phyloP scores from a whole-genome alignment of 2,888 invertebrate genomes.

The Hetaerina titia region DNA sequence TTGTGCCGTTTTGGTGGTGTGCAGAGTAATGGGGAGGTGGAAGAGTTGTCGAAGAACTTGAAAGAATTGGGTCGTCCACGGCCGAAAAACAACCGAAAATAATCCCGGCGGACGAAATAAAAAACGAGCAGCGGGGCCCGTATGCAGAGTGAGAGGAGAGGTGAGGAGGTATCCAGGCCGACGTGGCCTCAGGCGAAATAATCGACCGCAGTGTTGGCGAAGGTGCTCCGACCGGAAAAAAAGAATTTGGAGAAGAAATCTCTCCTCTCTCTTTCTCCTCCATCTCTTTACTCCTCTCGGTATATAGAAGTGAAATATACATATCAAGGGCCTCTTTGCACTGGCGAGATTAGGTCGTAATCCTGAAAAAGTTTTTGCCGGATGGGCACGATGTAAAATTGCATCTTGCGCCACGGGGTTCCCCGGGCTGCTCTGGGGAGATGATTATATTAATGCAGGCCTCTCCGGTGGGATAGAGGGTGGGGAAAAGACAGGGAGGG shows the following conservation, averaged over 20 bases:
- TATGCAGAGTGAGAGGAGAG: not conserved
- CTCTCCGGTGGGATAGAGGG: not conserved
- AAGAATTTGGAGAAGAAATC: not conserved
- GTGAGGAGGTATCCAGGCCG: slow-evolving; percentile 4
- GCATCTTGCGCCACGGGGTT: not conserved
- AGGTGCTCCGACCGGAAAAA: not conserved
- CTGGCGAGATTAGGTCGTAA: not conserved
- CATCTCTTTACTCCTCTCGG: no score
- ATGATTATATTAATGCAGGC: not conserved
- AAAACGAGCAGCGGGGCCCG: slow-evolving; percentile 17
- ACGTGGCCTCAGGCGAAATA: not conserved
- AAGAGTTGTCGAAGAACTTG: slow-evolving; percentile 13
- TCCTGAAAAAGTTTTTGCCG: not conserved
- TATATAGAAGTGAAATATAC: not conserved
- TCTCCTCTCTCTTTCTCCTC: not conserved
- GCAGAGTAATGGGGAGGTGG: not conserved
- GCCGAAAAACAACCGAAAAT: not conserved
- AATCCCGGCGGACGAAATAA: not conserved
- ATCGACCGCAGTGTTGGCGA: not conserved
- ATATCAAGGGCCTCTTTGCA: not conserved
- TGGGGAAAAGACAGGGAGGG: no score
- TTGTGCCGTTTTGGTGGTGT: not conserved
- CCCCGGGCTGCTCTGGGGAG: not conserved
- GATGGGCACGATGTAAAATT: not conserved
- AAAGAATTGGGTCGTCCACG: slow-evolving; percentile 1